phyloP scores from a whole-genome alignment of 2,797 vertebrate species.

The Spinus pinus region DNA sequence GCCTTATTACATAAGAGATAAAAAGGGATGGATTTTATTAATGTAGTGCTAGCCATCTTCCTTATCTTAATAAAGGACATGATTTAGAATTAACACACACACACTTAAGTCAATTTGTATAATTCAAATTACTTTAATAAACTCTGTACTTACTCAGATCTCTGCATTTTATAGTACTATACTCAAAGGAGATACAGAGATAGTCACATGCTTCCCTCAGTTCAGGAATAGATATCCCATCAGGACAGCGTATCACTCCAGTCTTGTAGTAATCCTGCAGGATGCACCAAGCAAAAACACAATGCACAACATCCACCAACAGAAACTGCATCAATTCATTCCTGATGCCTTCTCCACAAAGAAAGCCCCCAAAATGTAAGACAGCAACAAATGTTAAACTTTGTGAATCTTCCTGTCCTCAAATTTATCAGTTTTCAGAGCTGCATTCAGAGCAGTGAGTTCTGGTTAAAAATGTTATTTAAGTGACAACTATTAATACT shows the following conservation, averaged over 20 bases:
- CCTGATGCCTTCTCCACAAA: background rate
- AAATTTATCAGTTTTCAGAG: background rate
- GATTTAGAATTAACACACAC: background rate
- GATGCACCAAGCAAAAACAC: constrained; percentile 48
- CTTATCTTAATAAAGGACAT: background rate
- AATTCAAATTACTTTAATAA: background rate
- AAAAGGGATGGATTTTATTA: background rate
- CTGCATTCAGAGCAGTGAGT: background rate
- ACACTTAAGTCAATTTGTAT: background rate
- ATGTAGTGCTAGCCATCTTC: background rate
- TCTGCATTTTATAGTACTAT: constrained; percentile 99
- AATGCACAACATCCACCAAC: background rate
- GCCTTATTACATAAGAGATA: background rate
- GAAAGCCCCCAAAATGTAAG: background rate
- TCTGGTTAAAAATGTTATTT: background rate
- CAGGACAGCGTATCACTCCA: constrained; percentile 97
- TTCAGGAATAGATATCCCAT: constrained; percentile 98
- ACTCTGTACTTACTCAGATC: constrained; percentile 93
- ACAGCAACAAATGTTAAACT: background rate
- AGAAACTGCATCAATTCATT: background rate
- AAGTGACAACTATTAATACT: background rate
- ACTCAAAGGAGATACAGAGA: constrained; percentile 99
- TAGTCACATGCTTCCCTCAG: constrained; percentile 98
- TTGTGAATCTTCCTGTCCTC: background rate
- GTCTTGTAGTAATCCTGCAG: constrained; percentile 98